Percentiles rank a stretch among this genome's conserved stretches.
Evolutionary conservation across 2,797 vertebrate species (phyloP).

Genomic region (Spondyliosoma cantharus): DNA sequence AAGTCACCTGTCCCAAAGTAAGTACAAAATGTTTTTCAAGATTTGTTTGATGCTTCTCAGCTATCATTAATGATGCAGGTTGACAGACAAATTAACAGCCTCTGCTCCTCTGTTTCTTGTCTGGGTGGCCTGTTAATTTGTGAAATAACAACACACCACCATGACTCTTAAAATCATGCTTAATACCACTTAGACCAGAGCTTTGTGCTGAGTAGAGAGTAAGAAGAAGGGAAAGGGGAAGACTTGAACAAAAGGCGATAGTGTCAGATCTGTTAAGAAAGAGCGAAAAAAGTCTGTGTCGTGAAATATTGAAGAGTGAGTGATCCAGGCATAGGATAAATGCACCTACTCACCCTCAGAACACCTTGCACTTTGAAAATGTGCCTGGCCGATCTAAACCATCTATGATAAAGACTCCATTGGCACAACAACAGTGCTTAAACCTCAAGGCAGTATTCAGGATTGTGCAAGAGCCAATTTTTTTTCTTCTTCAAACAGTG

Average conservation of each 20-base stretch:
- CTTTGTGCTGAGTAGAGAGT: conserved; percentile 22
- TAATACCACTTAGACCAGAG: not conserved
- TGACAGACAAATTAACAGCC: not conserved
- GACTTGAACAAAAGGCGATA: conserved; percentile 34
- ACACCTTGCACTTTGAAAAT: conserved; percentile 29
- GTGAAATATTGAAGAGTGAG: conserved; percentile 18
- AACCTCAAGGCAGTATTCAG: conserved; percentile 39
- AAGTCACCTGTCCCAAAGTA: conserved; percentile 98
- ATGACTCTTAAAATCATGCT: conserved; percentile 21
- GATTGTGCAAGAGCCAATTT: conserved; percentile 54
- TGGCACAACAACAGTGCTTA: conserved; percentile 35
- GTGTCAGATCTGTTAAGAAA: not conserved
- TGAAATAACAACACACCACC: conserved; percentile 21
- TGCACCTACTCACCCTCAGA: conserved; percentile 27
- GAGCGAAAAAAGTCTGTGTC: conserved; percentile 19
- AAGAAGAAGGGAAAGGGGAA: not conserved
- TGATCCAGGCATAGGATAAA: conserved; percentile 6
- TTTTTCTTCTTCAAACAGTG: conserved; percentile 38
- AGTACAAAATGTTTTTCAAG: conserved; percentile 2
- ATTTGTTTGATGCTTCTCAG: not conserved
- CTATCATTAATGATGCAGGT: not conserved
- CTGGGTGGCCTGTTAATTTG: not conserved
- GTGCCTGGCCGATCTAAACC: not conserved
- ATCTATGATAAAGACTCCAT: conserved; percentile 49
- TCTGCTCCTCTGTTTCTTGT: conserved; percentile 13